phyloP scores from a whole-genome alignment of 2,888 invertebrate species.

The Melanotus villosus region DNA sequence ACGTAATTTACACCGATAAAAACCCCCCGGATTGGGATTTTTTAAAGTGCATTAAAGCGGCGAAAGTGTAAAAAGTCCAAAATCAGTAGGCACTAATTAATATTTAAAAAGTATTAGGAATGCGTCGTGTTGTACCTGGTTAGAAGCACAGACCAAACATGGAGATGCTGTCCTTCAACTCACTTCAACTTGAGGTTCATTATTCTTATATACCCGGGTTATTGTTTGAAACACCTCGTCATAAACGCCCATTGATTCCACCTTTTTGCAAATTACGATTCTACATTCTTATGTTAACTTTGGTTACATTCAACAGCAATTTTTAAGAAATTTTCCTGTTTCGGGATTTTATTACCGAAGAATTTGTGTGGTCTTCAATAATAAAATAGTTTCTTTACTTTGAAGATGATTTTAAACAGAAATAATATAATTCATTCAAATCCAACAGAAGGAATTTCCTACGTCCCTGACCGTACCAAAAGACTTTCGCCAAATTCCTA shows the following conservation, averaged over 20 bases:
- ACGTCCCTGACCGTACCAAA: too few species aligned
- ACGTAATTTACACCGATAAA: slow-evolving; percentile 4
- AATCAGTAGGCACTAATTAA: too few species aligned
- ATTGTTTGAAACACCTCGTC: slow-evolving; percentile 26
- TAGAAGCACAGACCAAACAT: slow-evolving; percentile 10
- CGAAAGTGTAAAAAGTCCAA: slow-evolving; percentile 31
- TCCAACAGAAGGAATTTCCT: too few species aligned
- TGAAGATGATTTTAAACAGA: too few species aligned
- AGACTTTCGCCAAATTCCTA: too few species aligned
- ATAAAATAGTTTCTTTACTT: too few species aligned
- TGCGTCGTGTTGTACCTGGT: not conserved
- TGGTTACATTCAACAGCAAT: not conserved
- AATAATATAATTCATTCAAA: too few species aligned
- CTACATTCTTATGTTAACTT: not conserved
- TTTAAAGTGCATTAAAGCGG: slow-evolving; percentile 16
- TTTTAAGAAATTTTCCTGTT: too few species aligned
- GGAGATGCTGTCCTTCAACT: slow-evolving; percentile 33
- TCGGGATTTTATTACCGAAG: too few species aligned
- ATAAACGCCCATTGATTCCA: not conserved
- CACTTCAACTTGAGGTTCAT: slow-evolving; percentile 16
- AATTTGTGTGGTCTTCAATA: too few species aligned
- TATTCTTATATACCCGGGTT: slow-evolving; percentile 25
- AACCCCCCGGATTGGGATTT: not conserved
- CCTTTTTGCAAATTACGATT: not conserved
- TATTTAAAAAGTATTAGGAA: slow-evolving; percentile 5